Evolutionary conservation across 2,113 vertebrate species (phyloP).

Genomic region (Rhea americana): DNA sequence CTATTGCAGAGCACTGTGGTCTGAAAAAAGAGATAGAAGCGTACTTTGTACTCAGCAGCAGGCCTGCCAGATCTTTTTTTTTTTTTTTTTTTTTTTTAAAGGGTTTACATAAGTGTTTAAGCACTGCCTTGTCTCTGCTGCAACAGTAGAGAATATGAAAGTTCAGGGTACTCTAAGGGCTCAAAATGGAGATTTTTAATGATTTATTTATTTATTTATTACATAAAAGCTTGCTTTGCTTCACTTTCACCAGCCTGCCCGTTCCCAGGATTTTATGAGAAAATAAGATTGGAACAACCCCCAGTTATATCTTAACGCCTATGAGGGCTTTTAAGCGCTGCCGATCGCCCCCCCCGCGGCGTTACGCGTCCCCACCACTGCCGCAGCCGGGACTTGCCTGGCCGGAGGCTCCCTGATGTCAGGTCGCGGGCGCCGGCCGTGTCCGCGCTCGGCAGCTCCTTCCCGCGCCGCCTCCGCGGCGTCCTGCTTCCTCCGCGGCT

Average conservation of each 20-base stretch:
- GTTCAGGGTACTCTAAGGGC: not conserved
- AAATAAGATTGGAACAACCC: not conserved
- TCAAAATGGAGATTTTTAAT: not conserved
- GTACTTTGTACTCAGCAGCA: not conserved
- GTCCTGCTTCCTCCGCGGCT: not conserved
- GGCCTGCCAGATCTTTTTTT: too few relatives aligned
- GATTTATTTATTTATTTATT: not conserved
- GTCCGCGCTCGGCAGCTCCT: not conserved
- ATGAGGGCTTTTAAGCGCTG: not conserved
- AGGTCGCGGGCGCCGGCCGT: not conserved
- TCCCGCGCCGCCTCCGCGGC: not conserved
- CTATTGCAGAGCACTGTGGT: not conserved
- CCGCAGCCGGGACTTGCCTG: fast-evolving
- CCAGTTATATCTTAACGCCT: not conserved
- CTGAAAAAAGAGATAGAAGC: not conserved
- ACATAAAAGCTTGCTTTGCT: not conserved
- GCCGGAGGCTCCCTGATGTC: fast-evolving
- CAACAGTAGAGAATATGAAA: fast-evolving
- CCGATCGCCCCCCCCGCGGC: fast-evolving
- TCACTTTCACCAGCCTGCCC: not conserved
- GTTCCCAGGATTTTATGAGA: not conserved
- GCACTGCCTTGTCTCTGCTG: not conserved
- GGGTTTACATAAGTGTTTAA: not conserved
- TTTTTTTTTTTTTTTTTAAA: too few relatives aligned
- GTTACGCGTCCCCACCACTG: not conserved